Percentiles rank a stretch among this genome's conserved stretches.
Evolutionary conservation across 2,888 invertebrate genomes (phyloP).

Genomic region (Blastobasis adustella): DNA sequence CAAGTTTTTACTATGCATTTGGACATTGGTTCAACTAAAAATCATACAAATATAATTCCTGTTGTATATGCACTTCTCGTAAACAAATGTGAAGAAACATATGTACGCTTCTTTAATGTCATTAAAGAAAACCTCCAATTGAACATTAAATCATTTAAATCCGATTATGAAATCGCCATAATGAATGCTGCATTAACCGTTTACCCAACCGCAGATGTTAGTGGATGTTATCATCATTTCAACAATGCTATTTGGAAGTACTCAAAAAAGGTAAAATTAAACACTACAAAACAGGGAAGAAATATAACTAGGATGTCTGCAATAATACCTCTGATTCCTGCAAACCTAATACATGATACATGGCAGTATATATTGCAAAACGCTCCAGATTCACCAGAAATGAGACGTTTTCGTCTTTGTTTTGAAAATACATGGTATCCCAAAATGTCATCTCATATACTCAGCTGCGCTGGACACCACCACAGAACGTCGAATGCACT

Average conservation of each 20-base stretch:
- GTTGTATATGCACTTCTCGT: slow-evolving; percentile 9
- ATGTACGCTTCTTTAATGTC: slow-evolving; percentile 7
- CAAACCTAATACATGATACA: slow-evolving; percentile 10
- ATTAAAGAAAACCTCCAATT: slow-evolving; percentile 6
- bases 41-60: slow-evolving; percentile 9
- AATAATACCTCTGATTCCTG: slow-evolving; percentile 8
- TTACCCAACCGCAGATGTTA: slow-evolving; percentile 8
- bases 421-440: slow-evolving; percentile 10
- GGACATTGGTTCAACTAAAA: slow-evolving; percentile 9
- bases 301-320: slow-evolving; percentile 6
- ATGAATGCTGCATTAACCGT: slow-evolving; percentile 9
- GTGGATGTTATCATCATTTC: slow-evolving; percentile 10
- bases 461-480: slow-evolving; percentile 9
- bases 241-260: slow-evolving; percentile 10
- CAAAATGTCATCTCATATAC: slow-evolving; percentile 7
- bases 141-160: slow-evolving; percentile 8
- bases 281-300: slow-evolving; percentile 8
- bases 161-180: slow-evolving; percentile 8
- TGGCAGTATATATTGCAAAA: slow-evolving; percentile 5
- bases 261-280: slow-evolving; percentile 6
- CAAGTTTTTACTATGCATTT: slow-evolving; percentile 8
- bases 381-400: slow-evolving; percentile 7
- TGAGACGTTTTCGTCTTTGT: slow-evolving; percentile 10
- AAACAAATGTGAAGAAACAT: slow-evolving; percentile 9
- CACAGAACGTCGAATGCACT: slow-evolving; percentile 10